Percentiles rank a stretch among this genome's conserved stretches.
phyloP scores from a whole-genome alignment of 2,113 vertebrate species.

The Electrona antarctica region DNA sequence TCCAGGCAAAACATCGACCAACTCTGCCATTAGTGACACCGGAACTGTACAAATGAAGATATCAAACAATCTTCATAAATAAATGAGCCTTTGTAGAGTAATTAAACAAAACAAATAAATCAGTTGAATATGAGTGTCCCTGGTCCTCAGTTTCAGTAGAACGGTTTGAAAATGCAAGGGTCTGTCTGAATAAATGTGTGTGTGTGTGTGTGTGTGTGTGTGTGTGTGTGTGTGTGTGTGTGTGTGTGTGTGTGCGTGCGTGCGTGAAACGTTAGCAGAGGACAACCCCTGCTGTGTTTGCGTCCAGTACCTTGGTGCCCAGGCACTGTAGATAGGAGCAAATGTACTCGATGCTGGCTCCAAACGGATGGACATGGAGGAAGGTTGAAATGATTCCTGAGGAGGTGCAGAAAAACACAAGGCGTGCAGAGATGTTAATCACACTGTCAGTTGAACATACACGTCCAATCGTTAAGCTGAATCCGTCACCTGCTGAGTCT shows the following conservation, averaged over 20 bases:
- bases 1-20: neutral
- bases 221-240: neutral
- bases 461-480: too few species aligned
- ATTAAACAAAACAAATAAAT: neutral
- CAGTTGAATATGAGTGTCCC: constrained; percentile 1
- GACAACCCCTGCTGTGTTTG: too few species aligned
- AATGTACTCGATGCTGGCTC: constrained; percentile 88
- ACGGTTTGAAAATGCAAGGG: constrained; percentile 18
- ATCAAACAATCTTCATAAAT: neutral
- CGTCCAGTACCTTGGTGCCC: constrained; percentile 28
- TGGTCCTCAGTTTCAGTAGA: neutral
- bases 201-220: constrained; percentile 2
- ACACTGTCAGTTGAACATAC: too few species aligned
- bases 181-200: constrained; percentile 23
- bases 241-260: neutral
- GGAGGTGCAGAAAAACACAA: constrained; percentile 33
- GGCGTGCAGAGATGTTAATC: constrained; percentile 6
- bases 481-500: too few species aligned
- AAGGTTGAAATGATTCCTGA: constrained; percentile 88
- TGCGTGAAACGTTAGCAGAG: too few species aligned
- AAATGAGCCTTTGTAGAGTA: neutral
- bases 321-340: constrained; percentile 88
- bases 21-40: neutral
- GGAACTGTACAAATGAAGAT: neutral
- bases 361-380: constrained; percentile 60